Conservation (phyloP, 2,888 invertebrate genomes). For the Coremacera marginata region DNA sequence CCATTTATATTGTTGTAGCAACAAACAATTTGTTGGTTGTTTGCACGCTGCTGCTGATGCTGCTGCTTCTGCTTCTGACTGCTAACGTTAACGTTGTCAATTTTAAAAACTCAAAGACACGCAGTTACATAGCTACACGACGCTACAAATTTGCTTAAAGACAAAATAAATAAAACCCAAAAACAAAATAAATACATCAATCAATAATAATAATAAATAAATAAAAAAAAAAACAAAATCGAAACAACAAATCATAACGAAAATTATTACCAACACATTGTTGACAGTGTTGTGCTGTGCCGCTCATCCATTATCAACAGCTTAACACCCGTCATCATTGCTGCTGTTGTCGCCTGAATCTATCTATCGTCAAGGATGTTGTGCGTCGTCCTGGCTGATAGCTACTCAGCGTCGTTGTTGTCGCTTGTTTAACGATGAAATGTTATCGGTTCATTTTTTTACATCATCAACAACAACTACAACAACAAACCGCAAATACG, state of each 20-base stretch:
- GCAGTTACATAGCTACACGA: neutral
- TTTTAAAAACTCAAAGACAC: slow-evolving; percentile 6
- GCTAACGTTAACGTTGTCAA: neutral
- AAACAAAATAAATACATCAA: neutral
- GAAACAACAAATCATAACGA: neutral
- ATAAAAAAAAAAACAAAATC: neutral
- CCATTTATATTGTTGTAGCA: neutral
- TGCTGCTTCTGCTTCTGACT: neutral
- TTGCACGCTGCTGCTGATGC: neutral
- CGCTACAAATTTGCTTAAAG: neutral
- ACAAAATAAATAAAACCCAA: slow-evolving; percentile 6
- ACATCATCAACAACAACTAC: slow-evolving; percentile 37
- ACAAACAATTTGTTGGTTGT: neutral
- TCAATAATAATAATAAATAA: neutral
- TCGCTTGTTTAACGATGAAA: slow-evolving; percentile 48
- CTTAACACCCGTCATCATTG: neutral
- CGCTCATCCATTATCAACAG: too few species aligned
- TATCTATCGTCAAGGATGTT: neutral
- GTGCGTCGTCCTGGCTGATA: slow-evolving; percentile 7
- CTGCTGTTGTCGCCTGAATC: neutral
- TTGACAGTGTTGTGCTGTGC: neutral
- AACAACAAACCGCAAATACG: slow-evolving; percentile 37
- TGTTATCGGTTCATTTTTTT: slow-evolving; percentile 46
- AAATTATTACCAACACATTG: neutral
- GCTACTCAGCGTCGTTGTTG: slow-evolving; percentile 1